Evolutionary conservation across 2,888 invertebrate genomes (phyloP), one percentile per base, ranked within the genome.

Genomic region (Thecophora atra): DNA sequence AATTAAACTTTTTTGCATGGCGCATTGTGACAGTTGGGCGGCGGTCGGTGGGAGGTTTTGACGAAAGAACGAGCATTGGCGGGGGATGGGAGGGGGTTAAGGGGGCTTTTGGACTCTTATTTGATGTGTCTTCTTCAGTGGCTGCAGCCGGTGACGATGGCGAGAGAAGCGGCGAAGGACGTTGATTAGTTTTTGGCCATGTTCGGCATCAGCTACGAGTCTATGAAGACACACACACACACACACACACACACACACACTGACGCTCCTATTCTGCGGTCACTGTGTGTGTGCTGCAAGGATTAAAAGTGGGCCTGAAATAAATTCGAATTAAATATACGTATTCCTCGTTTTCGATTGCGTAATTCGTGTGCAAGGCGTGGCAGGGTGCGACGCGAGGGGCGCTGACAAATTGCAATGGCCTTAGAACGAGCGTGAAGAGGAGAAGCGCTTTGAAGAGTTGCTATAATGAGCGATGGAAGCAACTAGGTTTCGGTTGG

Each of bases 381-480:
- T 13, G 21, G 30, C 1, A 26, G 42, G 24, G 44, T 37, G 26
- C 21, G 19, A 7, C 19, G 8, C 1, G 19, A 24, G 54, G 37
- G 64, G 19, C 15, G 42, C 21, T 44, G 24, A 44, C 21, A 24
- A 30, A 42, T 66, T 30, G 73, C 65, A 69, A 72, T 69, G 62
- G 74, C 72, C 66, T 69, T 52, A 73, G 69, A 68, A 70, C 70
- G 8, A 60, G 71, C 72, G 69, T 69, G 56, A 72, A 68, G 68
- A 70, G 73, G 5, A 56, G 72, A 56, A 67, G 51, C 30, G n/a
- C 28, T 56, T 69, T 54, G 58, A 69, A 70, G 63, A 71, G 71
- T n/a, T 73, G 81, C 78, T 81, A 81, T 84, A 84, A 84, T 83
- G 83, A 83, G 83, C 82, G 83, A 83, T 83, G 83, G 79, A n/a